A percentile compares a stretch with the other conserved stretches of the same genome.
These are phyloP conservation scores for Iphiclides podalirius DNA, from an alignment of 2,888 invertebrate species.

Conservation along the genomic window DNA sequence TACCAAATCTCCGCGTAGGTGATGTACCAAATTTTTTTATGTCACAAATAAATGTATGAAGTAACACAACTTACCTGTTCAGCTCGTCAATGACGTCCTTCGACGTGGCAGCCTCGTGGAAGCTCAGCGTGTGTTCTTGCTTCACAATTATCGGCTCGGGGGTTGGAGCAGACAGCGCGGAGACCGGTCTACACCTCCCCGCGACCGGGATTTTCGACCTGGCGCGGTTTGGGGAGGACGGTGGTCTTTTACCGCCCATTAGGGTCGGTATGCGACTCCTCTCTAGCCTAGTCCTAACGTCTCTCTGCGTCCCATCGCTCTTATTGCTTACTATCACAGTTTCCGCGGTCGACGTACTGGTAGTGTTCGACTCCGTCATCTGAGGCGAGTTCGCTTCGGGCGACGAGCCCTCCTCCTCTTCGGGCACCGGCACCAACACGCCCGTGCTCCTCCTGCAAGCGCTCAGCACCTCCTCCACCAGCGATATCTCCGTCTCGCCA, in stretches of 20 bases:
- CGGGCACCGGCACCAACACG: slow-evolving; percentile 80
- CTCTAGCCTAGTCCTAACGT: slow-evolving; percentile 66
- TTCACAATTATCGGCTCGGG: slow-evolving; percentile 68
- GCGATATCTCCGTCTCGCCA: slow-evolving; percentile 60
- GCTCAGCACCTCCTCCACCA: slow-evolving; percentile 69
- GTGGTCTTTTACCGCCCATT: slow-evolving; percentile 70
- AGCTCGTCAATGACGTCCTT: slow-evolving; percentile 88
- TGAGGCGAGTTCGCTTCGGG: slow-evolving; percentile 77
- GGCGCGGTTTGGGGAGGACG: slow-evolving; percentile 62
- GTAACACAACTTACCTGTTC: slow-evolving; percentile 69
- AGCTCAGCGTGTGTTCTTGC: slow-evolving; percentile 82
- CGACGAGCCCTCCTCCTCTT: slow-evolving; percentile 81
- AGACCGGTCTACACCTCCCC: slow-evolving; percentile 43
- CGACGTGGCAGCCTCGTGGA: slow-evolving; percentile 86
- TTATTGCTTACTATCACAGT: slow-evolving; percentile 84
- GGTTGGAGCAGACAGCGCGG: slow-evolving; percentile 36
- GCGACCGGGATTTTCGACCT: slow-evolving; percentile 69
- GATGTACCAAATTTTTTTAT: no score
- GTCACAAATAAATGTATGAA: no score
- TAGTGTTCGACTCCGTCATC: slow-evolving; percentile 83
- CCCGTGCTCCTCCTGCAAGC: slow-evolving; percentile 68
- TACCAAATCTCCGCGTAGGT: no score
- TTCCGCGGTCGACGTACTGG: slow-evolving; percentile 85
- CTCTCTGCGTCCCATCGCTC: slow-evolving; percentile 57
- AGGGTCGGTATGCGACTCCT: slow-evolving; percentile 79